phyloP scores from a whole-genome alignment of 2,888 invertebrate species.

The Meliscaeva auricollis region DNA sequence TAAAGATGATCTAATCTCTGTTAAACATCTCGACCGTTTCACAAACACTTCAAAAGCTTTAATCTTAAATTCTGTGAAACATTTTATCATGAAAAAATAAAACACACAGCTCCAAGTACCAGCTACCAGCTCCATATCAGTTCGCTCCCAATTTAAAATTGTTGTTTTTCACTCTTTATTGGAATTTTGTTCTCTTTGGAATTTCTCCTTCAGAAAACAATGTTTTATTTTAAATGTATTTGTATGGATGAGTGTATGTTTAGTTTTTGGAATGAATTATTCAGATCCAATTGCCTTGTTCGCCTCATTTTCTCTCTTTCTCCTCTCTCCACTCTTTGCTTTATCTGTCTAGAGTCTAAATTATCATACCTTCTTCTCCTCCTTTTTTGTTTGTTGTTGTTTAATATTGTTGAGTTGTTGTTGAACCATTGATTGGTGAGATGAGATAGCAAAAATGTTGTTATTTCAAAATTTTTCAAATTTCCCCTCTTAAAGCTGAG shows the following conservation, averaged over 20 bases:
- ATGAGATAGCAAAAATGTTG: conserved; percentile 54
- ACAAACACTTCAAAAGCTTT: conserved; percentile 46
- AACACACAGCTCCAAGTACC: conserved; percentile 12
- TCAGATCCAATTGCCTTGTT: conserved; percentile 19
- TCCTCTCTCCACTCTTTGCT: neutral
- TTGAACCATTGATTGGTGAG: conserved; percentile 63
- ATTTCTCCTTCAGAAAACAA: conserved; percentile 39
- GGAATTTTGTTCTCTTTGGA: conserved; percentile 47
- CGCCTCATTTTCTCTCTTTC: neutral
- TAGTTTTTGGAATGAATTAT: conserved; percentile 22
- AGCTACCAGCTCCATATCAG: conserved; percentile 24
- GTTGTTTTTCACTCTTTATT: conserved; percentile 46
- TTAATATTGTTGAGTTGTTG: conserved; percentile 7
- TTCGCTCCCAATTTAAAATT: conserved; percentile 9
- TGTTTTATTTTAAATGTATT: neutral
- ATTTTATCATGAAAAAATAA: conserved; percentile 40
- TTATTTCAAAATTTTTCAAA: conserved; percentile 60
- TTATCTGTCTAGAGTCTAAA: conserved; percentile 11
- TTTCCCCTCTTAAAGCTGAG: conserved; percentile 52
- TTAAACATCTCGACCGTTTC: conserved; percentile 45
- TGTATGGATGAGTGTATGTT: neutral
- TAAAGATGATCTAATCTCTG: neutral
- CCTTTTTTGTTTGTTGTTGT: neutral
- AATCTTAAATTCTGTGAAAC: conserved; percentile 43
- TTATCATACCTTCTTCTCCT: neutral